These are phyloP conservation scores for Gryllus bimaculatus DNA, from an alignment of 1,140 invertebrate species.

Conservation along the genomic window DNA sequence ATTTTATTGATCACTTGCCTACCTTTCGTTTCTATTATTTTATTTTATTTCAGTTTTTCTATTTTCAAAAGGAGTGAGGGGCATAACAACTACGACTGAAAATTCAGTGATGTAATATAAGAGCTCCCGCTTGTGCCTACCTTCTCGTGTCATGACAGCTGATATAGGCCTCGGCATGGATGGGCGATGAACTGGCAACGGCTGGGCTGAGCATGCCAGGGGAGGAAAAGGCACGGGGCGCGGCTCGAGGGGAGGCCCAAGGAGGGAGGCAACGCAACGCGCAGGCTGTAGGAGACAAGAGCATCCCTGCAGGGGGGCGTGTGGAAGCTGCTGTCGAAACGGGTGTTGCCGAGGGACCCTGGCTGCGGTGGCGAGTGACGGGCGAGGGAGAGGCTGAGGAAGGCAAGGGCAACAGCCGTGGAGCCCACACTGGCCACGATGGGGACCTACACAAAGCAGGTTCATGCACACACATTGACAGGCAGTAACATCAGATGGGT, in stretches of 20 bases:
- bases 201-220: slow-evolving; percentile 40
- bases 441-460: slow-evolving; percentile 38
- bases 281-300: slow-evolving; percentile 22
- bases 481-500: not conserved
- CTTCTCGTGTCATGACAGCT: not conserved
- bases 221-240: slow-evolving; percentile 41
- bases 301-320: slow-evolving; percentile 12
- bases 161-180: not conserved
- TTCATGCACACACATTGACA: not conserved
- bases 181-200: not conserved
- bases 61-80: too few species aligned
- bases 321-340: slow-evolving; percentile 20
- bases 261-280: slow-evolving; percentile 31
- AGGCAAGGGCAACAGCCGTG: slow-evolving; percentile 23
- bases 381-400: slow-evolving; percentile 20
- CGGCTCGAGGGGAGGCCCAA: slow-evolving; percentile 27
- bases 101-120: not conserved
- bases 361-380: slow-evolving; percentile 13
- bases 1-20: too few species aligned
- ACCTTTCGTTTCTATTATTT: too few species aligned
- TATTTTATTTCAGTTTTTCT: too few species aligned
- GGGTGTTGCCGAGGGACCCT: slow-evolving; percentile 25
- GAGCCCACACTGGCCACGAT: slow-evolving; percentile 43
- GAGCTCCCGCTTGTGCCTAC: slow-evolving; percentile 6
- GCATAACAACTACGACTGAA: too few species aligned